These are phyloP conservation scores for Oxyura jamaicensis DNA, from an alignment of 2,113 vertebrate species.

Conservation along the genomic window DNA sequence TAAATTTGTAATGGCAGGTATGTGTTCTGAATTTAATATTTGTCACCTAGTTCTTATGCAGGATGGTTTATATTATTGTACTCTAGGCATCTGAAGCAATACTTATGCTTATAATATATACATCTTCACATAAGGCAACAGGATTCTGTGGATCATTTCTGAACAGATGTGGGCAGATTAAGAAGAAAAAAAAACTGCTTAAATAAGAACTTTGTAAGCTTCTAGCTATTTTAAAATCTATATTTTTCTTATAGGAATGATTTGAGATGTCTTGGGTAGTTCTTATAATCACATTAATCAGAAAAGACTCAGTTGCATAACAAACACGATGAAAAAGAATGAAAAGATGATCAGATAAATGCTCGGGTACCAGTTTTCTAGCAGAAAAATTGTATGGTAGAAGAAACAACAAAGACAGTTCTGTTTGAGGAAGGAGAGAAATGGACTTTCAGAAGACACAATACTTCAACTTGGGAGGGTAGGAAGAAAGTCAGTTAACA, in stretches of 20 bases:
- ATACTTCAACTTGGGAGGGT: background rate
- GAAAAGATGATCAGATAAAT: background rate
- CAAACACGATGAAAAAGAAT: background rate
- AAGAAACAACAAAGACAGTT: background rate
- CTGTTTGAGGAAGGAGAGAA: background rate
- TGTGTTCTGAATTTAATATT: slow-evolving; percentile 22
- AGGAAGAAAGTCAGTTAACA: background rate
- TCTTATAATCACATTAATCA: background rate
- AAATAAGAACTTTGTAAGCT: background rate
- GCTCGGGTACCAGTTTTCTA: background rate
- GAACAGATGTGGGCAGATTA: background rate
- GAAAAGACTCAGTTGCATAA: background rate
- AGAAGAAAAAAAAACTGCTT: background rate
- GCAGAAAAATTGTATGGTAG: background rate
- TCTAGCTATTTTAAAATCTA: background rate
- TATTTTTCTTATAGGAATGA: background rate
- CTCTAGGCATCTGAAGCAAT: background rate
- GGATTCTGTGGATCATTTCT: background rate
- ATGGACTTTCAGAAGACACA: background rate
- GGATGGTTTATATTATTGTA: background rate
- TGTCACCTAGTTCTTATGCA: background rate
- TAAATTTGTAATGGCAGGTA: slow-evolving; percentile 23
- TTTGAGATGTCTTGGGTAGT: background rate
- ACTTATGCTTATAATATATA: background rate
- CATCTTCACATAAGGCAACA: background rate